A percentile compares a stretch with the other conserved stretches of the same genome.
Conservation (phyloP, 2,888 invertebrate genomes). For the Leptinotarsa rubiginosa region DNA sequence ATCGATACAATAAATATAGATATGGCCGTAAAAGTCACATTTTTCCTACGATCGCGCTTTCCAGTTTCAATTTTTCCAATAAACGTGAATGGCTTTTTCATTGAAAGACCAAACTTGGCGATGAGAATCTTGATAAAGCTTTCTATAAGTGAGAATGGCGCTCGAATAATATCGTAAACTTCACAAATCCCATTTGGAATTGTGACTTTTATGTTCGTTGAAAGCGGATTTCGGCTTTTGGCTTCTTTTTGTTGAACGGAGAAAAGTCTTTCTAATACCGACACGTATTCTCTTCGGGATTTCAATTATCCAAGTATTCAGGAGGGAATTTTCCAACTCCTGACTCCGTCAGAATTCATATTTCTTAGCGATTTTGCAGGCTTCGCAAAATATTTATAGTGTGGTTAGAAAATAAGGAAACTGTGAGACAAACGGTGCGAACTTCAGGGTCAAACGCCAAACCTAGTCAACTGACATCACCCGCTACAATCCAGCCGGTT, state of each 20-base stretch:
- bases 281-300: slow-evolving; percentile 36
- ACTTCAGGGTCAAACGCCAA: too few relatives aligned
- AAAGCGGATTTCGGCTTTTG: slow-evolving; percentile 66
- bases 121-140: slow-evolving; percentile 63
- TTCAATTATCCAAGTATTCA: slow-evolving; percentile 17
- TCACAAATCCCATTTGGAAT: slow-evolving; percentile 68
- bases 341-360: slow-evolving; percentile 4
- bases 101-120: slow-evolving; percentile 62
- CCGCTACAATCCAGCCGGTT: too few relatives aligned
- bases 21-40: slow-evolving; percentile 54
- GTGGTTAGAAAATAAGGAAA: too few relatives aligned
- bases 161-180: slow-evolving; percentile 68
- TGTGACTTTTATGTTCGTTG: slow-evolving; percentile 68
- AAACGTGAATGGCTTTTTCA: slow-evolving; percentile 61
- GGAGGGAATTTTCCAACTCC: slow-evolving; percentile 1
- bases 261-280: slow-evolving; percentile 35
- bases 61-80: slow-evolving; percentile 64
- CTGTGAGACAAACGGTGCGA: too few relatives aligned
- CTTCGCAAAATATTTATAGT: background rate
- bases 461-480: too few relatives aligned
- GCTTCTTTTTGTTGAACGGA: slow-evolving; percentile 62
- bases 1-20: slow-evolving; percentile 58
- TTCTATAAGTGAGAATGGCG: slow-evolving; percentile 67
- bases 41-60: slow-evolving; percentile 53
- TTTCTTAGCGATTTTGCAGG: background rate